Evolutionary conservation across 2,113 vertebrate genomes (phyloP).

Genomic region (Zosterops japonicus): DNA sequence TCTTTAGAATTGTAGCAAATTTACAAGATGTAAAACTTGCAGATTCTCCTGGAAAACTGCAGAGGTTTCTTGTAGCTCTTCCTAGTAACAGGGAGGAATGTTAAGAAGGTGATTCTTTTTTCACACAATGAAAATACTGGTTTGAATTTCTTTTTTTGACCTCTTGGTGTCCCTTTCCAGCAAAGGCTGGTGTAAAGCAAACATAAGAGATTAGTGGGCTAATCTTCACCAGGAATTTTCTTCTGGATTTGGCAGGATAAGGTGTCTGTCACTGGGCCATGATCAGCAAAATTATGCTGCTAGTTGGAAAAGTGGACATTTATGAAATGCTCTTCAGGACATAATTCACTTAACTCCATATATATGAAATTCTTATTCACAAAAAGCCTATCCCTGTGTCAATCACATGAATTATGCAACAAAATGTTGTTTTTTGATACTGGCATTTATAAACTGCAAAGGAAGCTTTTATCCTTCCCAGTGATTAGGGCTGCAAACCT

Average conservation of each 20-base stretch:
- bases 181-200: background rate
- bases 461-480: background rate
- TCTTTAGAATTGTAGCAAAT: background rate
- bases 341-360: background rate
- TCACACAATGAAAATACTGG: background rate
- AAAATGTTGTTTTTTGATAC: background rate
- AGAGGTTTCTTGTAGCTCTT: background rate
- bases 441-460: background rate
- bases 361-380: background rate
- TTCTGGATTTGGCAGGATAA: background rate
- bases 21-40: background rate
- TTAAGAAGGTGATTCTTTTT: background rate
- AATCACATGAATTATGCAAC: background rate
- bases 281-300: background rate
- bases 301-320: background rate
- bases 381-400: background rate
- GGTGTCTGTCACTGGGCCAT: background rate
- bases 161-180: background rate
- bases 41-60: background rate
- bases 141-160: background rate
- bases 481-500: slow-evolving; percentile 37
- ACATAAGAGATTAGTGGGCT: background rate
- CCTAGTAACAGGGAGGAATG: background rate
- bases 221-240: background rate
- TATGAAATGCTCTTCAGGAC: background rate